Evolutionary conservation across 1,140 invertebrate genomes (phyloP).

Genomic region (Atopsyche davidsoni): DNA sequence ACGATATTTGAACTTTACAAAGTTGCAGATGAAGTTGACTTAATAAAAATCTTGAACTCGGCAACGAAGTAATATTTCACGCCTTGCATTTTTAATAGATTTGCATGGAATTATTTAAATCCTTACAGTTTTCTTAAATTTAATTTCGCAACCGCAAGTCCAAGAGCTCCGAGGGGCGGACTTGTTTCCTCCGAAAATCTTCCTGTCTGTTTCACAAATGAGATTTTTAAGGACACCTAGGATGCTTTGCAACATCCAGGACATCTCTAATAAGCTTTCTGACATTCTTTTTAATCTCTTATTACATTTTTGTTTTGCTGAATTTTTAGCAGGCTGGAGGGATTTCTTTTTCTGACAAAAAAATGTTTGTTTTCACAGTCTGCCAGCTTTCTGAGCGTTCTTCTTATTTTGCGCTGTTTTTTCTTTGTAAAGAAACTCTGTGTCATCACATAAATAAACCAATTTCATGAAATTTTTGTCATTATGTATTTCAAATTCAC

Average conservation of each 20-base stretch:
- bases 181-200: background rate
- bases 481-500: background rate
- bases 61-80: too few relatives aligned
- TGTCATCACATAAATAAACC: background rate
- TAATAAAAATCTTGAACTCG: too few relatives aligned
- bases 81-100: constrained; percentile 8
- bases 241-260: constrained; percentile 1
- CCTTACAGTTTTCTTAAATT: background rate
- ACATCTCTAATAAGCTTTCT: constrained; percentile 13
- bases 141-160: background rate
- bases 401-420: background rate
- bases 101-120: constrained; percentile 4
- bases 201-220: constrained; percentile 7
- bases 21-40: too few relatives aligned
- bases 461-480: background rate
- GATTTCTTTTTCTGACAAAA: background rate
- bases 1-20: too few relatives aligned
- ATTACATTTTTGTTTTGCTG: constrained; percentile 3
- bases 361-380: too few relatives aligned
- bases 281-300: constrained; percentile 12
- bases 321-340: background rate
- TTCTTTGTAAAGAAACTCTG: constrained; percentile 3
- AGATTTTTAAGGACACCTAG: background rate
- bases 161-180: background rate
- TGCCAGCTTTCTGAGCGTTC: too few relatives aligned